Base-by-base conservation (phyloP, 2,797 vertebrate species). In the Sebastes ruberrimus region DNA sequence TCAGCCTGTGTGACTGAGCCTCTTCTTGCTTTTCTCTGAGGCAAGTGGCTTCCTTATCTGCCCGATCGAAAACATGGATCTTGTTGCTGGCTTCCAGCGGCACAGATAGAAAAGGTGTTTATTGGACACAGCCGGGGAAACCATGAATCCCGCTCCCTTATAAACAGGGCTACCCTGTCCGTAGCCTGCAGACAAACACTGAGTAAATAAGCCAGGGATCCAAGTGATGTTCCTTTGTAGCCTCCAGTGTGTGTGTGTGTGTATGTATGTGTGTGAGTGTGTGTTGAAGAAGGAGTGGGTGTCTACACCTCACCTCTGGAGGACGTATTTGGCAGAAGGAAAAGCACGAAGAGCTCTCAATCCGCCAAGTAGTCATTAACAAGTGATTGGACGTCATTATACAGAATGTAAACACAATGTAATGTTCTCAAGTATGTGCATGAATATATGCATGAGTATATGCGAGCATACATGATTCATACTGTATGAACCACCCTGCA, bases 61-160 rank as follows among this genome's bases (percentile, higher is more conserved):
- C 59, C 71, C 10, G 46, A 95, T 92, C 88, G 14, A 84, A 91
- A 93, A 89, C 89, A 89, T n/a, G 61, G 52, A 70, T 82, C 59
- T 85, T 81, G 78, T 81, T 82, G 80, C 75, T 78, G 62, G 78
- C 90, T 87, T 82, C 84, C 76, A 85, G 84, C 85, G 30, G 68
- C 85, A 86, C 86, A 76, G 85, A 93, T 77, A 92, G 84, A 71
- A 76, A 20, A 84, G 84, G 83, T 90, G 94, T 93, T 93, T 88
- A 90, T 90, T 86, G 84, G 84, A 89, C 86, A 83, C 79, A 84
- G 82, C 80, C 81, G 22, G 72, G 66, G 56, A 87, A 78, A 83
- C 69, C 70, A 69, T 75, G 76, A 87, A 87, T 86, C 80, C 76
- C 23, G 52, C 78, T 86, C 74, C 80, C 85, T 74, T 81, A 74